phyloP scores from a whole-genome alignment of 2,113 vertebrate species.

The Hystrix brachyura region DNA sequence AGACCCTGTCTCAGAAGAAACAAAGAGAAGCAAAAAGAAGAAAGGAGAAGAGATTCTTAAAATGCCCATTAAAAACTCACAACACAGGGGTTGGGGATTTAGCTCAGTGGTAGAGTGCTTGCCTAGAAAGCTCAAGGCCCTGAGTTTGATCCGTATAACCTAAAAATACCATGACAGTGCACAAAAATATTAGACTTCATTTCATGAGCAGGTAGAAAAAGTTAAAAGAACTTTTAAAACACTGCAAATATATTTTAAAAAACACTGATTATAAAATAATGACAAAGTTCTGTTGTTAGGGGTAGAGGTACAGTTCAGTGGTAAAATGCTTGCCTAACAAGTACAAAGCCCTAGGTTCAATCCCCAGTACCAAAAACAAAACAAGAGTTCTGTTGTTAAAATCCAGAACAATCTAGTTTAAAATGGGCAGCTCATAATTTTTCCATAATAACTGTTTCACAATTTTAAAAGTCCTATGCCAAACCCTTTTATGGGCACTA shows the following conservation, averaged over 20 bases:
- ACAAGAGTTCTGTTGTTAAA: not conserved
- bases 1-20: not conserved
- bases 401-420: not conserved
- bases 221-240: not conserved
- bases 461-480: not conserved
- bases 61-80: not conserved
- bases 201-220: not conserved
- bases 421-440: not conserved
- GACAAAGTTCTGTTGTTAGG: not conserved
- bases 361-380: not conserved
- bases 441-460: not conserved
- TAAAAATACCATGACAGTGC: not conserved
- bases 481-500: not conserved
- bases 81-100: not conserved
- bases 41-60: not conserved
- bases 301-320: not conserved
- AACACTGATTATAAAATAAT: not conserved
- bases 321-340: not conserved
- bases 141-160: too few species aligned
- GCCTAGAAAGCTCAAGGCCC: too few species aligned
- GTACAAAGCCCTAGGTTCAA: not conserved
- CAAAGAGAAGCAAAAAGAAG: not conserved
- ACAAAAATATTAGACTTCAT: slow-evolving; percentile 36
- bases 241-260: not conserved
- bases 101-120: too few species aligned